Evolutionary conservation across 1,140 invertebrate genomes (phyloP).

Genomic region (Penaeus japonicus): DNA sequence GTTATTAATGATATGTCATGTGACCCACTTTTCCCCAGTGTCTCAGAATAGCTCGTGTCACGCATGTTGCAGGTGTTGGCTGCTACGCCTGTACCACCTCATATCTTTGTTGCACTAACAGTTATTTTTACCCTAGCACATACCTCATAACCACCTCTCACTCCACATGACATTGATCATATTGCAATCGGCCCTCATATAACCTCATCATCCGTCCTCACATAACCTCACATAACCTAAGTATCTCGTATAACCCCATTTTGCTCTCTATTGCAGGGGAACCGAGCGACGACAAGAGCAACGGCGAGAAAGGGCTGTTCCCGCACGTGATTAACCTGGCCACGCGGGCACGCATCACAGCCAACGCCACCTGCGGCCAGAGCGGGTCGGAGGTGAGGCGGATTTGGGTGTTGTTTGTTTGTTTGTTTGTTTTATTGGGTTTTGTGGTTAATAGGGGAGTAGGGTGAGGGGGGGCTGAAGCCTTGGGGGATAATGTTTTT

Average conservation of each 20-base stretch:
- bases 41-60: neutral
- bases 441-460: neutral
- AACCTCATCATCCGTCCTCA: neutral
- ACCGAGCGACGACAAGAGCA: neutral
- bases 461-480: neutral
- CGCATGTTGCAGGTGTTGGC: too few relatives aligned
- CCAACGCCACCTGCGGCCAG: conserved; percentile 45
- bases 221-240: neutral
- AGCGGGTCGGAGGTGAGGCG: conserved; percentile 30
- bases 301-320: conserved; percentile 18
- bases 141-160: too few relatives aligned
- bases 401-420: neutral
- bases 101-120: too few relatives aligned
- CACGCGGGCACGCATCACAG: conserved; percentile 20
- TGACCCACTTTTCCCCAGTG: neutral
- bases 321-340: conserved; percentile 47
- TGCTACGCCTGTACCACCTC: too few relatives aligned
- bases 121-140: too few relatives aligned
- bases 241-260: neutral
- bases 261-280: conserved; percentile 14
- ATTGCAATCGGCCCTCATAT: neutral
- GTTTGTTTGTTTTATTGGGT: neutral
- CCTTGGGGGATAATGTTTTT: too few relatives aligned
- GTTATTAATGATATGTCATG: too few relatives aligned
- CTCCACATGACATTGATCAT: too few relatives aligned